Conservation (phyloP, 1,140 invertebrate genomes). For the Chelonus insularis region DNA sequence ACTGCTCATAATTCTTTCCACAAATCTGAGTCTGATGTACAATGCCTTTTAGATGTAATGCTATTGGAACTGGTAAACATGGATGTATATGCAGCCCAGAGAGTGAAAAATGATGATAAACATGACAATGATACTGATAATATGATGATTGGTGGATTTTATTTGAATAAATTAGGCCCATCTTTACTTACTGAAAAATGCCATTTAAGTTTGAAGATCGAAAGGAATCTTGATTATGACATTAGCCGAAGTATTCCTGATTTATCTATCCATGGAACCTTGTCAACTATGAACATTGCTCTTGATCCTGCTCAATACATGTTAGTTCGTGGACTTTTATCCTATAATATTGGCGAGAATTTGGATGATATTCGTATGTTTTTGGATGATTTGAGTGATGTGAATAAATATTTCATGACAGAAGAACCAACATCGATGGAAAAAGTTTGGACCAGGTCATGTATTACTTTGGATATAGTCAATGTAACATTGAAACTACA, state of each 20-base stretch:
- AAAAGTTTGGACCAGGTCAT: conserved; percentile 74
- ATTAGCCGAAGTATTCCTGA: conserved; percentile 76
- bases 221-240: conserved; percentile 79
- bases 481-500: conserved; percentile 81
- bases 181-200: conserved; percentile 80
- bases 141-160: conserved; percentile 59
- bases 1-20: conserved; percentile 76
- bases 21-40: conserved; percentile 61
- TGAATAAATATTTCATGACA: conserved; percentile 32
- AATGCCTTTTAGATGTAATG: conserved; percentile 77
- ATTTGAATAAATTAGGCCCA: conserved; percentile 62
- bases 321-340: conserved; percentile 83
- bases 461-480: conserved; percentile 82
- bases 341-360: conserved; percentile 90
- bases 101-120: conserved; percentile 42
- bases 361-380: conserved; percentile 67
- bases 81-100: conserved; percentile 74
- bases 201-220: conserved; percentile 76
- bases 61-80: conserved; percentile 78
- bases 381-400: conserved; percentile 43
- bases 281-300: conserved; percentile 84
- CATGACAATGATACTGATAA: conserved; percentile 34
- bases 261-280: conserved; percentile 79
- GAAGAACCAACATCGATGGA: conserved; percentile 25
- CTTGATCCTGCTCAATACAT: conserved; percentile 86